These are phyloP conservation scores for Tiliacea aurago DNA, from an alignment of 2,888 invertebrate genomes.

Conservation along the genomic window DNA sequence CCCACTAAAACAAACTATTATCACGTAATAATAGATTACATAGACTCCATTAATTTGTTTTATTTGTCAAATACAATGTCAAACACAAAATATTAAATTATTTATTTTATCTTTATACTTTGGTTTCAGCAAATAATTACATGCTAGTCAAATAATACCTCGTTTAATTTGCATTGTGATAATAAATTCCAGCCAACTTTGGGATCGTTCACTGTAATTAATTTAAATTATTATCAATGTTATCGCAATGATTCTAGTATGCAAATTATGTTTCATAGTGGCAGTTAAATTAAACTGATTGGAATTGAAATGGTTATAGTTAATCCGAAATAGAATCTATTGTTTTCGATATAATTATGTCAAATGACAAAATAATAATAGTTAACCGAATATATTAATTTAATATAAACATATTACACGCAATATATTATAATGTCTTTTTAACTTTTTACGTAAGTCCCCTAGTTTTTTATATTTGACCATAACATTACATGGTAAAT, in stretches of 20 bases:
- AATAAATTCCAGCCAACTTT: constrained; percentile 10
- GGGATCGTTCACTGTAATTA: constrained; percentile 13
- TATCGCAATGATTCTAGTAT: constrained; percentile 49
- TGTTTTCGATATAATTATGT: constrained; percentile 21
- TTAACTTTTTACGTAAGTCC: neutral
- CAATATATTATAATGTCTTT: neutral
- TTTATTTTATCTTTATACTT: neutral
- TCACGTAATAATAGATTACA: neutral
- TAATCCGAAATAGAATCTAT: constrained; percentile 34
- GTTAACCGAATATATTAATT: neutral
- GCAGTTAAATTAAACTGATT: constrained; percentile 33
- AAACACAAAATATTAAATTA: constrained; percentile 4
- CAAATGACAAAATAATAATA: neutral
- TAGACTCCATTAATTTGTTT: constrained; percentile 4
- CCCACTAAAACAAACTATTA: neutral
- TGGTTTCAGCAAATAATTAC: constrained; percentile 9
- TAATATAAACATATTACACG: neutral
- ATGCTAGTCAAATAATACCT: constrained; percentile 11
- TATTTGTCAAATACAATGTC: constrained; percentile 9
- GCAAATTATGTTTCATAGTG: constrained; percentile 41
- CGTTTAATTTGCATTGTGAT: constrained; percentile 22
- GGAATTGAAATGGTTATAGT: constrained; percentile 25
- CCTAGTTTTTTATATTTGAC: neutral
- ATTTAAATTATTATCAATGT: constrained; percentile 35
- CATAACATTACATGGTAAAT: too few species aligned